These are phyloP conservation scores for Saccostrea glomerata DNA, from an alignment of 1,140 invertebrate genomes.

Conservation along the genomic window DNA sequence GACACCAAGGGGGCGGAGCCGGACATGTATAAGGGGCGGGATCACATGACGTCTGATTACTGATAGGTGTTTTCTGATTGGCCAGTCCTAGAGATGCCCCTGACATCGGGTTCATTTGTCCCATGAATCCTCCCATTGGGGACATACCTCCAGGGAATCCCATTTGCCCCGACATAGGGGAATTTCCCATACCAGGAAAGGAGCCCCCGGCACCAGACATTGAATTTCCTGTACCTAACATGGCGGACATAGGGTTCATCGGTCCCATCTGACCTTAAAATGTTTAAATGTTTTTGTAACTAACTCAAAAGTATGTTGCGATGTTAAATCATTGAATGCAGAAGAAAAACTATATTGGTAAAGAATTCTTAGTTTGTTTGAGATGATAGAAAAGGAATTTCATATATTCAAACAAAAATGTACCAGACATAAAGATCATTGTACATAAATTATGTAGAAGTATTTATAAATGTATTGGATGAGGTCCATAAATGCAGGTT, in stretches of 20 bases:
- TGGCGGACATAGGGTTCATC: slow-evolving; percentile 56
- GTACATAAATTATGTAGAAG: too few relatives aligned
- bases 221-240: slow-evolving; percentile 43
- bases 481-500: too few relatives aligned
- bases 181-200: background rate
- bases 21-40: slow-evolving; percentile 56
- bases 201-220: slow-evolving; percentile 2
- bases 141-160: slow-evolving; percentile 32
- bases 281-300: background rate
- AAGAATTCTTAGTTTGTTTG: too few relatives aligned
- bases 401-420: too few relatives aligned
- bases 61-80: background rate
- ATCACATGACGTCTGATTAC: slow-evolving; percentile 36
- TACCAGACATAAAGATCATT: too few relatives aligned
- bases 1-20: slow-evolving; percentile 56
- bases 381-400: too few relatives aligned
- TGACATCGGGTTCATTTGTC: slow-evolving; percentile 38
- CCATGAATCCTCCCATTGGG: slow-evolving; percentile 22
- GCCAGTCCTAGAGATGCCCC: background rate
- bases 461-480: too few relatives aligned
- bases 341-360: too few relatives aligned
- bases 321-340: too few relatives aligned
- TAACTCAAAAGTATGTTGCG: too few relatives aligned
- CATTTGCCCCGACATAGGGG: slow-evolving; percentile 29
- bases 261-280: slow-evolving; percentile 40